phyloP scores from a whole-genome alignment of 2,797 vertebrate genomes.

The Saxicola maurus region DNA sequence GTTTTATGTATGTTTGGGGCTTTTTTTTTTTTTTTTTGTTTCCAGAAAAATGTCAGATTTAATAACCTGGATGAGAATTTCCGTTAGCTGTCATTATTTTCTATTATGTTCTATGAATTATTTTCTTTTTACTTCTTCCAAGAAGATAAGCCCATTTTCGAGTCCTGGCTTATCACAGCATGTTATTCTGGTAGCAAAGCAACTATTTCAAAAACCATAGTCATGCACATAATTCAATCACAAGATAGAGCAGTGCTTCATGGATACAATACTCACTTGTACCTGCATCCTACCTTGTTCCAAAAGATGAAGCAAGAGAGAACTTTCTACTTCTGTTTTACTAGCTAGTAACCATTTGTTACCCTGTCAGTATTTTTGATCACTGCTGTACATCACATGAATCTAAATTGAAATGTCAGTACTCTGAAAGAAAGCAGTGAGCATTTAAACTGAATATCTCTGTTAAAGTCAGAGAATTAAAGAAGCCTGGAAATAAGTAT shows the following conservation, averaged over 20 bases:
- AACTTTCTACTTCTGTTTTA: neutral
- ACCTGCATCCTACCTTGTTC: neutral
- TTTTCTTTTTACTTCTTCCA: neutral
- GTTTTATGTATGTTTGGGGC: neutral
- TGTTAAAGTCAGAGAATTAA: neutral
- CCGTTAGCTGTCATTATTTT: neutral
- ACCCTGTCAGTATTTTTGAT: neutral
- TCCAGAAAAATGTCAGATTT: neutral
- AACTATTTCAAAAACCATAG: neutral
- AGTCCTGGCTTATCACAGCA: neutral
- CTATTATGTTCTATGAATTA: neutral
- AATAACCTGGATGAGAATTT: neutral
- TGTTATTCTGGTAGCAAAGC: neutral
- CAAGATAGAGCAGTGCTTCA: neutral
- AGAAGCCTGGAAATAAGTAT: neutral
- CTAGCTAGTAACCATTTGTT: neutral
- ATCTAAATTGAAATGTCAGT: neutral
- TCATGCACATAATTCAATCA: neutral
- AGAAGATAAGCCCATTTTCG: neutral
- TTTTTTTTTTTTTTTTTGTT: neutral
- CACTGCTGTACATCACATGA: rapidly evolving
- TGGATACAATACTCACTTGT: neutral
- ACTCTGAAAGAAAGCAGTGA: neutral
- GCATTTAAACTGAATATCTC: neutral
- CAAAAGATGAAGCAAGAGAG: neutral